phyloP scores from a whole-genome alignment of 2,113 vertebrate genomes.

The Notarius lentiginosus region DNA sequence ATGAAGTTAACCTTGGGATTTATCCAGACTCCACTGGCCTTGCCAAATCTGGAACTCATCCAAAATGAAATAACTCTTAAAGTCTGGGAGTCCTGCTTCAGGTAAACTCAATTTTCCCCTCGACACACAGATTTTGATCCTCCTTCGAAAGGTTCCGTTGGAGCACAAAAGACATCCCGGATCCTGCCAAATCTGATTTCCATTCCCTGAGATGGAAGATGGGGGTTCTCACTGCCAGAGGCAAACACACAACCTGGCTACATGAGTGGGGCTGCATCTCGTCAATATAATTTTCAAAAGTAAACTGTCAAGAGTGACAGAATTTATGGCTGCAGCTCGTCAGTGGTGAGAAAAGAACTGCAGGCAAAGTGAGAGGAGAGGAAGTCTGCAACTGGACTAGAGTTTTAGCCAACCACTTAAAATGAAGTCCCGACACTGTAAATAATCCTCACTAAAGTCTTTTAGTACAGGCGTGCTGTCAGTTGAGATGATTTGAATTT shows the following conservation, averaged over 20 bases:
- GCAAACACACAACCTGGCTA: constrained; percentile 46
- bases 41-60: constrained; percentile 84
- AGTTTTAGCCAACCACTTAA: constrained; percentile 1
- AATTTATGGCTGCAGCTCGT: constrained; percentile 31
- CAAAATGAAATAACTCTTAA: constrained; percentile 82
- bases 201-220: constrained; percentile 35
- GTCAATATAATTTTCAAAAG: constrained; percentile 22
- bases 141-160: constrained; percentile 36
- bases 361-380: not conserved
- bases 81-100: constrained; percentile 75
- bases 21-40: constrained; percentile 63
- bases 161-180: constrained; percentile 38
- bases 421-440: not conserved
- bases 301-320: constrained; percentile 23
- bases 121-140: constrained; percentile 59
- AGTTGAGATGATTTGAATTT: not conserved
- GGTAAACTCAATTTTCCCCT: constrained; percentile 77
- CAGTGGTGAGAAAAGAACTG: constrained; percentile 19
- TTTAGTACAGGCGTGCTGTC: not conserved
- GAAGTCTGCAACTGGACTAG: constrained; percentile 19
- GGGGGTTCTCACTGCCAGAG: constrained; percentile 40
- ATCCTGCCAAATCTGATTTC: constrained; percentile 59
- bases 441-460: not conserved
- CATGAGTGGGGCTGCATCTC: constrained; percentile 39
- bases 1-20: constrained; percentile 67